A percentile compares a stretch with the other conserved stretches of the same genome.
Evolutionary conservation across 2,888 invertebrate species (phyloP).

Genomic region (Aspidapion aeneum): DNA sequence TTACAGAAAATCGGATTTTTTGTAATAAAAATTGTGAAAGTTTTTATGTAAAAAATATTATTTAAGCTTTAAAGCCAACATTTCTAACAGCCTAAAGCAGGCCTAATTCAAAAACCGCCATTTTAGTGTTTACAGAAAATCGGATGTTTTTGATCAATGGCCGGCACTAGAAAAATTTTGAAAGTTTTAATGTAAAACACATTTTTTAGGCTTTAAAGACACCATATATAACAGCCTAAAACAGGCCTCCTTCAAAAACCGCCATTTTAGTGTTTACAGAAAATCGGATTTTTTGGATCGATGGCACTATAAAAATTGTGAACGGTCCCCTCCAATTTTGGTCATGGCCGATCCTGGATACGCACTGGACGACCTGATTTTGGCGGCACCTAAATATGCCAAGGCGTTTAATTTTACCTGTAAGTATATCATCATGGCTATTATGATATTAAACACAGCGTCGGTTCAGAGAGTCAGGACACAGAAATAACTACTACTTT

Average conservation of each 20-base stretch:
- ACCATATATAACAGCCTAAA: conserved; percentile 51
- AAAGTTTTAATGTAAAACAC: no score
- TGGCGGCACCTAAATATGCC: conserved; percentile 45
- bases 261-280: conserved; percentile 56
- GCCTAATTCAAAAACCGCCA: conserved; percentile 46
- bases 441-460: no score
- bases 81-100: conserved; percentile 51
- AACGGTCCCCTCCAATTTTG: conserved; percentile 59
- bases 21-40: conserved; percentile 56
- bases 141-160: conserved; percentile 57
- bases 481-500: no score
- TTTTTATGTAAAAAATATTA: no score
- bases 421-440: no score
- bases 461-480: no score
- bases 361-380: conserved; percentile 55
- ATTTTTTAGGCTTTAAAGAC: conserved; percentile 50
- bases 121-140: conserved; percentile 57
- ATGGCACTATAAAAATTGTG: conserved; percentile 61
- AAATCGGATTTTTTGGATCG: conserved; percentile 56
- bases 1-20: conserved; percentile 58
- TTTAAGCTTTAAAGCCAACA: conserved; percentile 49
- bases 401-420: conserved; percentile 49
- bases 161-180: conserved; percentile 60
- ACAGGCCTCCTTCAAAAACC: conserved; percentile 43
- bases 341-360: conserved; percentile 60